A percentile compares a stretch with the other conserved stretches of the same genome.
Conservation (phyloP, 53 echinoderm and acorn worm species). For the Patiria pectinifera region DNA sequence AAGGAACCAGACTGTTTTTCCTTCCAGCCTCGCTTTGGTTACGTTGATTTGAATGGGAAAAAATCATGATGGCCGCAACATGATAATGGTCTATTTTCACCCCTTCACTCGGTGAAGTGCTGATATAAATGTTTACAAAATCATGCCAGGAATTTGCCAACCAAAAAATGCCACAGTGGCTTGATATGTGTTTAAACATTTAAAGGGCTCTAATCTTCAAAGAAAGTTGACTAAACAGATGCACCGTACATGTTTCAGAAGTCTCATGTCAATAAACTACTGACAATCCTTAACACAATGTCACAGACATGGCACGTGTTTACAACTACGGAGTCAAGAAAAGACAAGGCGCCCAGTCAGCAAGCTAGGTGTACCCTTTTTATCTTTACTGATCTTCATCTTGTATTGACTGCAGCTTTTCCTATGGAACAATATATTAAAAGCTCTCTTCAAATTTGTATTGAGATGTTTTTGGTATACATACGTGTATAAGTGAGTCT, state of each 20-base stretch:
- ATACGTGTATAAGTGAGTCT: not conserved
- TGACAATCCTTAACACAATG: slow-evolving; percentile 55
- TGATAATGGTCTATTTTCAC: too few species aligned
- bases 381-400: not conserved
- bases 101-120: too few species aligned
- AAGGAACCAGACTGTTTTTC: too few species aligned
- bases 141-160: too few species aligned
- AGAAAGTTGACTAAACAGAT: not conserved
- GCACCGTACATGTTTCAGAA: not conserved
- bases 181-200: too few species aligned
- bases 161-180: too few species aligned
- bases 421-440: not conserved
- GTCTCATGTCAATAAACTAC: not conserved
- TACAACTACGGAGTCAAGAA: slow-evolving; percentile 95
- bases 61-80: too few species aligned
- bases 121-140: too few species aligned
- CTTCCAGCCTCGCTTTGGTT: too few species aligned
- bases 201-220: too few species aligned
- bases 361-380: slow-evolving; percentile 54
- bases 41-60: too few species aligned
- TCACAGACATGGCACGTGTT: slow-evolving; percentile 96
- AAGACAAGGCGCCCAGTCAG: slow-evolving; percentile 66
- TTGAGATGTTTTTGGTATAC: not conserved
- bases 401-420: not conserved
- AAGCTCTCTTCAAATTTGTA: not conserved